These are phyloP conservation scores for Parambassis ranga DNA, from an alignment of 2,797 vertebrate genomes.

Conservation along the genomic window DNA sequence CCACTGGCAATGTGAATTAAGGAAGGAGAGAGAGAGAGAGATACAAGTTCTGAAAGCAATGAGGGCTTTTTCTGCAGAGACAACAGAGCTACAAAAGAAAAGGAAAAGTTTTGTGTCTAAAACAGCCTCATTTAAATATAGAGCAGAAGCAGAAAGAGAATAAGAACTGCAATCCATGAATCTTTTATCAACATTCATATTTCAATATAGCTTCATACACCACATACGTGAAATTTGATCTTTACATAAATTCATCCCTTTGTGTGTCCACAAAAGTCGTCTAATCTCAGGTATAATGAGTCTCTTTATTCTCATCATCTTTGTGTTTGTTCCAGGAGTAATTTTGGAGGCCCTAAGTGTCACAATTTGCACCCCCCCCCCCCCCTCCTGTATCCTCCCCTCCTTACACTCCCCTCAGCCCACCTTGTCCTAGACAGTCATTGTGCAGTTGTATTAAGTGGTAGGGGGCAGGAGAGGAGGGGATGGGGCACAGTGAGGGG, in stretches of 20 bases:
- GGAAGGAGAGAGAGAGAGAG: background rate
- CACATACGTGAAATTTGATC: conserved; percentile 63
- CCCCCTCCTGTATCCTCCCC: background rate
- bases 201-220: conserved; percentile 64
- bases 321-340: conserved; percentile 79
- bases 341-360: conserved; percentile 72
- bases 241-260: conserved; percentile 65
- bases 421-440: conserved; percentile 76
- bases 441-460: conserved; percentile 83
- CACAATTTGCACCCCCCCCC: conserved; percentile 45
- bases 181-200: conserved; percentile 65
- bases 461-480: conserved; percentile 74
- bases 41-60: conserved; percentile 48
- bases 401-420: conserved; percentile 40
- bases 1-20: conserved; percentile 38
- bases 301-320: conserved; percentile 72
- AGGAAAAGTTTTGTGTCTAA: conserved; percentile 21
- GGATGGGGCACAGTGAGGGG: conserved; percentile 63
- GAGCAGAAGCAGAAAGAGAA: conserved; percentile 13
- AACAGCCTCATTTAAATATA: conserved; percentile 56
- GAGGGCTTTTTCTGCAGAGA: conserved; percentile 38
- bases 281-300: conserved; percentile 79
- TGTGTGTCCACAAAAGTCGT: conserved; percentile 66
- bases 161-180: conserved; percentile 47
- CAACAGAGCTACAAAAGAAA: conserved; percentile 28